A percentile compares a stretch with the other conserved stretches of the same genome.
phyloP scores from a whole-genome alignment of 2,113 vertebrate species.

The Naja naja region DNA sequence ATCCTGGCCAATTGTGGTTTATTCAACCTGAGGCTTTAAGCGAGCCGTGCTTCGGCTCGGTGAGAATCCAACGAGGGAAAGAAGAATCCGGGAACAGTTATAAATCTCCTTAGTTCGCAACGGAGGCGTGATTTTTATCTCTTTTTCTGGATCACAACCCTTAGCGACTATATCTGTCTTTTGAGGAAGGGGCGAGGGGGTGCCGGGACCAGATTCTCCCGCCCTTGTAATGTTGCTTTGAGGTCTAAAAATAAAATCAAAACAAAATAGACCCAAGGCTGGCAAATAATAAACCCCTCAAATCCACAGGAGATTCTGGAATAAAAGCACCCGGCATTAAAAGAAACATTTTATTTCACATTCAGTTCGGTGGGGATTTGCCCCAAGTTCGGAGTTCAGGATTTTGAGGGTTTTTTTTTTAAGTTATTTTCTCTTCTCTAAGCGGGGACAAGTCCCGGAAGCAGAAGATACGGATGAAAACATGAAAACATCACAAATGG shows the following conservation, averaged over 20 bases:
- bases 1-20: neutral
- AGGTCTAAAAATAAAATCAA: neutral
- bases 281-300: neutral
- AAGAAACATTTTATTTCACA: neutral
- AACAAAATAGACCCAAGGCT: neutral
- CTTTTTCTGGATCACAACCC: neutral
- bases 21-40: neutral
- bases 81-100: neutral
- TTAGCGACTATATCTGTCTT: neutral
- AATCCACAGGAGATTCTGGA: neutral
- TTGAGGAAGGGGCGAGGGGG: neutral
- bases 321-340: neutral
- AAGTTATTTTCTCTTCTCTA: neutral
- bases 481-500: neutral
- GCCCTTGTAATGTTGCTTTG: neutral
- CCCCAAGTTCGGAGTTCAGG: neutral
- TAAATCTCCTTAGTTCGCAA: neutral
- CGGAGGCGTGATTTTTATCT: neutral
- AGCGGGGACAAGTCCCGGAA: neutral
- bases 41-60: neutral
- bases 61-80: neutral
- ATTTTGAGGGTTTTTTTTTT: neutral
- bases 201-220: neutral
- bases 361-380: neutral
- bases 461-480: neutral